Base-by-base conservation (phyloP, 1,140 invertebrate species). In the Drosophila orosa region DNA sequence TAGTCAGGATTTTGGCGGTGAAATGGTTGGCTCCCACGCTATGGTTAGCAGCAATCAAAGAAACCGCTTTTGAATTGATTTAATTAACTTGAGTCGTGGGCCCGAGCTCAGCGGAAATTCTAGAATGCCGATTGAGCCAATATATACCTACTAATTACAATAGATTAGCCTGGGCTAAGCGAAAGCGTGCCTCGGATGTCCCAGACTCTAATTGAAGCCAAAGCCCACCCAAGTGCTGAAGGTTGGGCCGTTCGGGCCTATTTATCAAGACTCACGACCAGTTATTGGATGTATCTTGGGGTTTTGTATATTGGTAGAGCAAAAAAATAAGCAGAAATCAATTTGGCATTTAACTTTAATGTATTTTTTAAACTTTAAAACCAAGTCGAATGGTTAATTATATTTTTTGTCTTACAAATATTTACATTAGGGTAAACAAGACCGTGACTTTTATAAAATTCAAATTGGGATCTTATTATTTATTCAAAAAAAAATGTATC, bases 11-110 rank as follows among this genome's bases (percentile, higher is more conserved):
- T 54, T 67, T 66, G 47, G 60, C 47, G 75, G 80, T 72, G 40
- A 47, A 25, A 57, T 58, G 67, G 47, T 79, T 12, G 63, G 76
- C 72, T 84, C 80, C 77, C 80, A 84, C 80, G 80, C 72, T 68
- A 40, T 39, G 66, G 33, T 40, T 31, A 33, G 57, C 62, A 25
- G 57, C 72, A 80, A 77, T 84, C 66, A 82, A 60, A 71, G 68
- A 71, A 67, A 57, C 45, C 57, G 67, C 66, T 63, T 85, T 63
- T 85, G 42, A 84, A 85, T 84, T 65, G 80, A 79, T 80, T 84
- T 76, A 84, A 80, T 84, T 84, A 84, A 76, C 69, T 73, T n/a
- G 35, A 63, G 62, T 80, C 80, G 65, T 85, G 76, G 80, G 47
- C 58, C 13, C 57, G 19, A 63, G 44, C 55, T 52, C 35, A 78